phyloP scores from a whole-genome alignment of 2,113 vertebrate species.

The Prolemur simus region DNA sequence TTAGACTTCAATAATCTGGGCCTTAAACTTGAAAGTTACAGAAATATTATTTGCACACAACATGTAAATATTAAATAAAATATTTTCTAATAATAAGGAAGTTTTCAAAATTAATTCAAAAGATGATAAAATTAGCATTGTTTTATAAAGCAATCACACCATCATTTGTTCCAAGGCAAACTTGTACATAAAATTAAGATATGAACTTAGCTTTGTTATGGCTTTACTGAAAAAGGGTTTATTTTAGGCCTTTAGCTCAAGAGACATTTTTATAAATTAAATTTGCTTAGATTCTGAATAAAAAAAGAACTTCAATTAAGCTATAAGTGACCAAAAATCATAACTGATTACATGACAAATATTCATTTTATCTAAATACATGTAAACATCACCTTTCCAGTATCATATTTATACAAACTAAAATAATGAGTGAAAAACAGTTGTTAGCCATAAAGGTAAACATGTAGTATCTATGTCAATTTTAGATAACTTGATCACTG shows the following conservation, averaged over 20 bases:
- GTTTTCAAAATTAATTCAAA: conserved; percentile 2
- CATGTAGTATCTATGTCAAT: not conserved
- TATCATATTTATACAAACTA: not conserved
- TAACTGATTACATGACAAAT: not conserved
- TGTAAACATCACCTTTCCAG: not conserved
- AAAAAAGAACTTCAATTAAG: not conserved
- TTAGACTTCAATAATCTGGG: not conserved
- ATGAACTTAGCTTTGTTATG: not conserved
- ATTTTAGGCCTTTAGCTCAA: not conserved
- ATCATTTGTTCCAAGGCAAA: conserved; percentile 2
- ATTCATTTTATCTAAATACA: not conserved
- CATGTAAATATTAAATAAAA: not conserved
- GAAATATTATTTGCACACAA: not conserved
- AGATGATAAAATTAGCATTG: not conserved
- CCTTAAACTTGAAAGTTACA: not conserved
- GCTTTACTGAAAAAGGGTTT: not conserved
- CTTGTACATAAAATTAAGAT: not conserved
- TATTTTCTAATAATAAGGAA: not conserved
- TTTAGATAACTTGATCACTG: not conserved
- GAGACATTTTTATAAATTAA: not conserved
- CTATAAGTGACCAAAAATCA: not conserved
- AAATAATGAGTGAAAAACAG: not conserved
- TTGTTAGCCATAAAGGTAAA: not conserved
- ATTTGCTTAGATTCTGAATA: not conserved
- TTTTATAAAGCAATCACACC: conserved; percentile 1